Percentiles rank a stretch among this genome's conserved stretches.
These are phyloP conservation scores for Aptenodytes patagonicus DNA, from an alignment of 2,113 vertebrate species.

Conservation along the genomic window DNA sequence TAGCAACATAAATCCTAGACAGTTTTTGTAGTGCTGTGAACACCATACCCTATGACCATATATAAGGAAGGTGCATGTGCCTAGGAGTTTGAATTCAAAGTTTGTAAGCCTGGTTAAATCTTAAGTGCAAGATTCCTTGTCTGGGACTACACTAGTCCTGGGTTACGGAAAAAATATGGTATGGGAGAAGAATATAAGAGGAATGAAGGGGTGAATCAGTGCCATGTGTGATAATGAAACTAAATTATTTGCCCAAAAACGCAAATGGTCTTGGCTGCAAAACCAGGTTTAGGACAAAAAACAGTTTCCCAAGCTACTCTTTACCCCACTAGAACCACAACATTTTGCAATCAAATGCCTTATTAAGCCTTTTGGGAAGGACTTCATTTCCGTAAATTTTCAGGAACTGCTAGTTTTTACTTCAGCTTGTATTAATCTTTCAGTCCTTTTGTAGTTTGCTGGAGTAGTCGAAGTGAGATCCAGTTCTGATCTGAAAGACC, in stretches of 20 bases:
- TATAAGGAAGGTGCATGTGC: background rate
- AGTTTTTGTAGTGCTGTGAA: background rate
- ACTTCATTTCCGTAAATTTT: background rate
- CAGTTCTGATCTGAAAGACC: background rate
- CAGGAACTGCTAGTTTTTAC: background rate
- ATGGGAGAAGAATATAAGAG: background rate
- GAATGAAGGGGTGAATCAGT: background rate
- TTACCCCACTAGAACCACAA: background rate
- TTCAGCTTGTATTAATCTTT: background rate
- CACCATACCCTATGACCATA: background rate
- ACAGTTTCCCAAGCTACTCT: background rate
- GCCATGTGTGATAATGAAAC: background rate
- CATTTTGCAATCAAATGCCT: background rate
- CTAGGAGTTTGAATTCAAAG: background rate
- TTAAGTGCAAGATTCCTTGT: background rate
- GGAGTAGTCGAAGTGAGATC: background rate
- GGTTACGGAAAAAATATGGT: background rate
- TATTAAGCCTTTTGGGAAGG: background rate
- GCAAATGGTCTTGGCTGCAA: fast-evolving
- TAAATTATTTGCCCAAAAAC: background rate
- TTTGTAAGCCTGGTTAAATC: background rate
- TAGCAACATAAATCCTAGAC: background rate
- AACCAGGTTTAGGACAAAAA: background rate
- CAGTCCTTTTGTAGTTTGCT: background rate
- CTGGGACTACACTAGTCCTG: background rate